These are phyloP conservation scores for Dallia pectoralis DNA, from an alignment of 2,797 vertebrate genomes.

Conservation along the genomic window DNA sequence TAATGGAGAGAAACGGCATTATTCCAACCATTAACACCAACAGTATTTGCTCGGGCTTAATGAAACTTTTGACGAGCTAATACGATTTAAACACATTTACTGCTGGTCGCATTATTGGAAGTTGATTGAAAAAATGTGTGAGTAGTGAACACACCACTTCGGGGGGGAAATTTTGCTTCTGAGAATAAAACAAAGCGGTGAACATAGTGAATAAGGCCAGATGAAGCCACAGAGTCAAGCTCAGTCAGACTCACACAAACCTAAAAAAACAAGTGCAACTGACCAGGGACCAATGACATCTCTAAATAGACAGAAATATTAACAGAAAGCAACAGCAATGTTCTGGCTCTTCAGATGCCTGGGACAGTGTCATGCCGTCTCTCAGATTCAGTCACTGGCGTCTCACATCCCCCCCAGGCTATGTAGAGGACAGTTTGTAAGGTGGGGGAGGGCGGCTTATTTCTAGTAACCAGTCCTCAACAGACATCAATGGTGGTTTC, in stretches of 20 bases:
- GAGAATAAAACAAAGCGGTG: neutral
- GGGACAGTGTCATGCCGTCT: neutral
- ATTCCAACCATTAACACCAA: neutral
- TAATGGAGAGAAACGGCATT: slow-evolving; percentile 41
- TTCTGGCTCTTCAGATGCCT: neutral
- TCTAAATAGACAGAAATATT: neutral
- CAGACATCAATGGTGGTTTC: neutral
- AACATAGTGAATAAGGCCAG: slow-evolving; percentile 10
- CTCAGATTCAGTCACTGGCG: neutral
- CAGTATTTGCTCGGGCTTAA: neutral
- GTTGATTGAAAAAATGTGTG: neutral
- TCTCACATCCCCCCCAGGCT: neutral
- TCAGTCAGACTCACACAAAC: slow-evolving; percentile 36
- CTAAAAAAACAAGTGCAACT: slow-evolving; percentile 56
- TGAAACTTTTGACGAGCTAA: neutral
- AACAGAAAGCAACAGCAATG: neutral
- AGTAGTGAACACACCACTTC: slow-evolving; percentile 12
- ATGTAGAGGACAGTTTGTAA: neutral
- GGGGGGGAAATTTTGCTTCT: neutral
- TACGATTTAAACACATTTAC: neutral
- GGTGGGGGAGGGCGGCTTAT: neutral
- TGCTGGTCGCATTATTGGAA: neutral
- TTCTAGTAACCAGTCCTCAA: neutral
- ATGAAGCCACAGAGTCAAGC: slow-evolving; percentile 18
- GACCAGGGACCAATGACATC: neutral